phyloP scores from a whole-genome alignment of 1,140 invertebrate genomes.

The Colletes latitarsis region DNA sequence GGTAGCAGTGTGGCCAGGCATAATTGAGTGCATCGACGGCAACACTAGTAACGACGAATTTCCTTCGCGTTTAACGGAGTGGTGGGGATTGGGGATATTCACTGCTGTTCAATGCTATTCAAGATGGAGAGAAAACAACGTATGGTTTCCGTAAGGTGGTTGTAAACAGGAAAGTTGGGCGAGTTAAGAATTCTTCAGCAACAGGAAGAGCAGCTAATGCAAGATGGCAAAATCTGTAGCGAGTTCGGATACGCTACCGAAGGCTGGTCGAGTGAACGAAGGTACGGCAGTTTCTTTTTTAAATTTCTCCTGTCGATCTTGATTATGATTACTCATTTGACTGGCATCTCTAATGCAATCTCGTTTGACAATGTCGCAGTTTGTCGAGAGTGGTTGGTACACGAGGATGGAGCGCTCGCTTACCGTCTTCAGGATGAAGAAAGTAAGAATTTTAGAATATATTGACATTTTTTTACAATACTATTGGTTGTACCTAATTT shows the following conservation, averaged over 20 bases:
- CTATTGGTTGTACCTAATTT: background rate
- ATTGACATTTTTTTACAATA: background rate
- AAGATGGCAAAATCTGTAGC: conserved; percentile 78
- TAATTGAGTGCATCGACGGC: too few relatives aligned
- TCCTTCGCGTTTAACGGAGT: too few relatives aligned
- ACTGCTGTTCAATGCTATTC: conserved; percentile 48
- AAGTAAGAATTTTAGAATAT: conserved; percentile 81
- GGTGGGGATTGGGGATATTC: too few relatives aligned
- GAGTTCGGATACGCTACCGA: conserved; percentile 76
- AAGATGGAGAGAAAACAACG: conserved; percentile 70
- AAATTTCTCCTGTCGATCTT: conserved; percentile 7
- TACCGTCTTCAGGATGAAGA: conserved; percentile 95
- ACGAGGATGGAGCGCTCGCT: conserved; percentile 94
- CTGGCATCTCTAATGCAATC: conserved; percentile 27
- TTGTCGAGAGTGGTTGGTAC: conserved; percentile 94
- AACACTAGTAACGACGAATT: too few relatives aligned
- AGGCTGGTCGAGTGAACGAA: conserved; percentile 80
- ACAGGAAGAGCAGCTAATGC: background rate
- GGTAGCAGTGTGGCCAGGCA: too few relatives aligned
- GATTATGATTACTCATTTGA: conserved; percentile 35
- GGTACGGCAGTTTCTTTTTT: conserved; percentile 68
- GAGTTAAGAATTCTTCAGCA: background rate
- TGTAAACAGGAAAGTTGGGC: conserved; percentile 57
- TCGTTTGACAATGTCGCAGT: conserved; percentile 83
- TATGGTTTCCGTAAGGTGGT: conserved; percentile 57